A percentile compares a stretch with the other conserved stretches of the same genome.
These are phyloP conservation scores for Notoglanidium macrostoma DNA, from an alignment of 2,797 vertebrate species.

Conservation along the genomic window DNA sequence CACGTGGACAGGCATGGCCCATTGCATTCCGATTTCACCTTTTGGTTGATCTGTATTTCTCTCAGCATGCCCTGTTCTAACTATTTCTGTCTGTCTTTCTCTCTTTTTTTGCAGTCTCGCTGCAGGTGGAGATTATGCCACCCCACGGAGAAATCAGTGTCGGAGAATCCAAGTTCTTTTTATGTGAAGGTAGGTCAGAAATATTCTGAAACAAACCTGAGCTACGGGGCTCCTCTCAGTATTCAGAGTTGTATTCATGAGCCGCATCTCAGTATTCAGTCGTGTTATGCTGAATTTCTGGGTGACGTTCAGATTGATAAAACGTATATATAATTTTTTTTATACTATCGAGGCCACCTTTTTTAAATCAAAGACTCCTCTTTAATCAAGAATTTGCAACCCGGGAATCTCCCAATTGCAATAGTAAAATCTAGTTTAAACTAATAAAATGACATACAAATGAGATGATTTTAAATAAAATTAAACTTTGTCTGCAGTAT, in stretches of 20 bases:
- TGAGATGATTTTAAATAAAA: background rate
- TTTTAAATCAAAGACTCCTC: background rate
- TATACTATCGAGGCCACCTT: background rate
- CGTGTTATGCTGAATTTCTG: background rate
- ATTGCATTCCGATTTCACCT: constrained; percentile 1
- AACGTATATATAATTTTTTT: background rate
- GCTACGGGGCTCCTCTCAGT: background rate
- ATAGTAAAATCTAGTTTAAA: background rate
- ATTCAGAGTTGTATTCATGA: background rate
- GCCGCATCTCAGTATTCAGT: background rate
- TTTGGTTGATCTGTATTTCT: constrained; percentile 11
- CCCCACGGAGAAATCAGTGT: constrained; percentile 93
- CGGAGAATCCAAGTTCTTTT: constrained; percentile 97
- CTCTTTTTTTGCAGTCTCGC: constrained; percentile 75
- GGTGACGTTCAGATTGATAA: background rate
- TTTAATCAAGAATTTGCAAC: background rate
- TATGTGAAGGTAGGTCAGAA: constrained; percentile 87
- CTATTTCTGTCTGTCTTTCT: constrained; percentile 8
- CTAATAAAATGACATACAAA: background rate
- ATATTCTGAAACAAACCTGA: background rate
- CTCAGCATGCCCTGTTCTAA: background rate
- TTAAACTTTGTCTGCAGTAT: background rate
- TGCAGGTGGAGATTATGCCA: constrained; percentile 94
- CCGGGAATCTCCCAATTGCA: background rate
- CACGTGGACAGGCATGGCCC: background rate